Conservation (phyloP, 2,797 vertebrate species). For the Lepilemur septentrionalis region DNA sequence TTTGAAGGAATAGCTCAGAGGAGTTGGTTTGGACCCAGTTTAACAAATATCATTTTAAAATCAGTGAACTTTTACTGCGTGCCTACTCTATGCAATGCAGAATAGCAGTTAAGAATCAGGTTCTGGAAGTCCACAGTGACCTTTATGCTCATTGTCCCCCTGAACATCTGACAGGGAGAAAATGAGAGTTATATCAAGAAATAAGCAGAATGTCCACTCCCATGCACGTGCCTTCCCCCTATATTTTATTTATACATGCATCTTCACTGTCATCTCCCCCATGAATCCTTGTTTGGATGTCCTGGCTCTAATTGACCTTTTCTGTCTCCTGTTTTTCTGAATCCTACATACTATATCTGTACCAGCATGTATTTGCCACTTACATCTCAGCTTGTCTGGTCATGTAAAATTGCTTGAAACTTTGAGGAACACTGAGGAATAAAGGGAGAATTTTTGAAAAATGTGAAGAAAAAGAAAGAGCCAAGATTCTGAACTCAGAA, state of each 20-base stretch:
- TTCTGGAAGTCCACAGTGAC: not conserved
- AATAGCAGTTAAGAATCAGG: not conserved
- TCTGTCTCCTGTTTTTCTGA: not conserved
- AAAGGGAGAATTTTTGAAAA: not conserved
- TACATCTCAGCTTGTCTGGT: not conserved
- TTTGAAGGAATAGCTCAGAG: not conserved
- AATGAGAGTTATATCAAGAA: not conserved
- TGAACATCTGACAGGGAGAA: not conserved
- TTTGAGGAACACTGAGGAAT: not conserved
- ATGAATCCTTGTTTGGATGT: not conserved
- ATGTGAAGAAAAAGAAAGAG: not conserved
- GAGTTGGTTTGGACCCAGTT: not conserved
- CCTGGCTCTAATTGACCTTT: not conserved
- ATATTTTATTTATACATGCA: not conserved
- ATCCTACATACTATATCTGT: not conserved
- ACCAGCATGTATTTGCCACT: not conserved
- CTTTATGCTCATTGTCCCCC: not conserved
- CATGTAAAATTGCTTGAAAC: slow-evolving; percentile 8
- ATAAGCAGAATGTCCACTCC: not conserved
- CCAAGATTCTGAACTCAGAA: slow-evolving; percentile 1
- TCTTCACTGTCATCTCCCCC: not conserved
- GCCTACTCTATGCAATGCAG: not conserved
- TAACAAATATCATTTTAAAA: slow-evolving; percentile 15
- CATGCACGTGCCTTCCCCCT: not conserved
- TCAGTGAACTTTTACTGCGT: not conserved